Evolutionary conservation across 2,797 vertebrate genomes (phyloP), one percentile per base, ranked within the genome.

Genomic region (Poeciliopsis infans): DNA sequence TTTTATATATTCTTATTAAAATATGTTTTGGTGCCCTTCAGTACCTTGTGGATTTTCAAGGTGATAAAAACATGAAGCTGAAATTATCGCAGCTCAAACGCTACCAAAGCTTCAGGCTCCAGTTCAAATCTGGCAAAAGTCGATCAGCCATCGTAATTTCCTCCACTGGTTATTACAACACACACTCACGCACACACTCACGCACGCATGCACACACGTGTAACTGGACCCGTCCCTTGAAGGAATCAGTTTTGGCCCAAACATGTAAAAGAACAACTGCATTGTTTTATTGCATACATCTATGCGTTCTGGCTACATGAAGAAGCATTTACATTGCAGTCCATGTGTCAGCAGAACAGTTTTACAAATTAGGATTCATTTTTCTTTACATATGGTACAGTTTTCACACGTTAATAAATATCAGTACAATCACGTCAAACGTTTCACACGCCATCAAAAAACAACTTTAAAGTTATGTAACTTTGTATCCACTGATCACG

Each of bases 341-440:
- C 91, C 85, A 83, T 93, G 90, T 93, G 87, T 92, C 89, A 87
- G 93, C 92, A 82, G 83, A 91, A 91, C 84, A 69, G 87, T 93
- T 96, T 70, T 92, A 95, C 95, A 96, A 96, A 96, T 96, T 96
- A 96, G 92, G 92, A 93, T 94, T 94, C 90, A 90, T 94, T 94
- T 95, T 95, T 71, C 90, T 96, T 95, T 96, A 96, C 95, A 96
- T 96, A 96, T 96, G 86, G 93, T 96, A 96, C 95, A 96, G 87
- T 94, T 94, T 93, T 87, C 94, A 95, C 95, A 95, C 92, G 80
- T 96, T 96, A 96, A 96, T 96, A 96, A 96, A 96, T 96, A 96
- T 95, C 92, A 95, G 93, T 94, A 94, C 93, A 95, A 95, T 95
- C 93, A 90, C 92, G 90, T 94, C 94, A 95, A 95, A 95, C 90